phyloP scores from a whole-genome alignment of 2,888 invertebrate species.

The Pilophorus perplexus region DNA sequence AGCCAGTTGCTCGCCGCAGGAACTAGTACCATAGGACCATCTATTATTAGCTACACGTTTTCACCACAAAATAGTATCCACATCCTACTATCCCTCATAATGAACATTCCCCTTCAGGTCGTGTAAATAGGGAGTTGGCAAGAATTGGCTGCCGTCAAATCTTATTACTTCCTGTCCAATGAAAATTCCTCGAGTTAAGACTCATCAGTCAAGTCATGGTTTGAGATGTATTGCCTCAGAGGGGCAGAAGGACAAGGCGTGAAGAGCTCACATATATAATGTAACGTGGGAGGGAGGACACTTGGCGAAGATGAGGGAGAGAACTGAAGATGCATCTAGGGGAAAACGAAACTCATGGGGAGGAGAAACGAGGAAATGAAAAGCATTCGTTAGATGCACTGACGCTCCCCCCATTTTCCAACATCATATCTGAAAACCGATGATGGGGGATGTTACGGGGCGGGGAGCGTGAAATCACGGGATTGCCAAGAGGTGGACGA shows the following conservation, averaged over 20 bases:
- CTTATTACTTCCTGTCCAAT: slow-evolving; percentile 29
- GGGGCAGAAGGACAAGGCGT: slow-evolving; percentile 17
- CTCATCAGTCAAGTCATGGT: slow-evolving; percentile 36
- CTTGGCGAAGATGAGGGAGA: slow-evolving; percentile 19
- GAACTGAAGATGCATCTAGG: too few species aligned
- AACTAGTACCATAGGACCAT: too few species aligned
- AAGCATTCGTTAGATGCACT: slow-evolving; percentile 41
- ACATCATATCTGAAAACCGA: slow-evolving; percentile 38
- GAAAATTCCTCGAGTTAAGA: slow-evolving; percentile 27
- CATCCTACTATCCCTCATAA: too few species aligned
- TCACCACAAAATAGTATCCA: too few species aligned
- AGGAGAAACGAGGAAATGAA: slow-evolving; percentile 30
- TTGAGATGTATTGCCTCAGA: slow-evolving; percentile 21
- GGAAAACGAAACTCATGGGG: neutral
- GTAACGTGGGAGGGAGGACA: slow-evolving; percentile 33
- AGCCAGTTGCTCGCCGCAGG: too few species aligned
- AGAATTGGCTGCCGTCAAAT: slow-evolving; percentile 14
- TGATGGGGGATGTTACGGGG: slow-evolving; percentile 27
- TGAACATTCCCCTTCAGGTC: too few species aligned
- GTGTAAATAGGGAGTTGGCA: neutral
- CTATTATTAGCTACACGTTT: too few species aligned
- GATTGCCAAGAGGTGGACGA: slow-evolving; percentile 11
- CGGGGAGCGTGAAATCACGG: slow-evolving; percentile 29
- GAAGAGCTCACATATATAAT: slow-evolving; percentile 34
- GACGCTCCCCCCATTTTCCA: slow-evolving; percentile 30